phyloP scores from a whole-genome alignment of 2,888 invertebrate species.

The Drosophila subquinaria region DNA sequence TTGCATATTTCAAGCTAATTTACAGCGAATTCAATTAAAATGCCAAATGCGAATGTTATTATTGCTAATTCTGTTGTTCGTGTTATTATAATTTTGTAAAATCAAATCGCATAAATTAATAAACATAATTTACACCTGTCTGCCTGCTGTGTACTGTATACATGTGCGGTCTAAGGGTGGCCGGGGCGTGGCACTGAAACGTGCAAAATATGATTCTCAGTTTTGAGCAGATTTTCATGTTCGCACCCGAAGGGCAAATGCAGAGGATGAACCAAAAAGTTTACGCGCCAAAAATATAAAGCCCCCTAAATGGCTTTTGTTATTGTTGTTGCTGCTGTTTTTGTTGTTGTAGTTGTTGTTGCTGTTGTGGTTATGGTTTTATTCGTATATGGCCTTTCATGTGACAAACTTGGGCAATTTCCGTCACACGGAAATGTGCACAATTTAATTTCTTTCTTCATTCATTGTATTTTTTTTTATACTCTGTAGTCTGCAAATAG shows the following conservation, averaged over 20 bases:
- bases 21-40: constrained; percentile 60
- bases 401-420: constrained; percentile 75
- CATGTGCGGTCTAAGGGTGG: background rate
- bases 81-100: constrained; percentile 23
- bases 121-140: constrained; percentile 73
- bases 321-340: constrained; percentile 16
- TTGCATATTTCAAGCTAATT: constrained; percentile 66
- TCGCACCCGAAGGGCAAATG: constrained; percentile 15
- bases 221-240: constrained; percentile 52
- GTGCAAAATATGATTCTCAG: constrained; percentile 61
- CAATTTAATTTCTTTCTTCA: constrained; percentile 70
- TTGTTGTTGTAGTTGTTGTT: constrained; percentile 4
- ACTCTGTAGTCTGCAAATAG: background rate
- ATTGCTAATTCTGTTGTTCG: constrained; percentile 4
- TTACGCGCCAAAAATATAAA: constrained; percentile 25
- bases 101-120: constrained; percentile 64
- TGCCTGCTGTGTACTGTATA: constrained; percentile 5
- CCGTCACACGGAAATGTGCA: constrained; percentile 77
- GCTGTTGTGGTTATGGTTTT: constrained; percentile 34
- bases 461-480: constrained; percentile 25
- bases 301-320: constrained; percentile 38
- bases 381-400: constrained; percentile 52
- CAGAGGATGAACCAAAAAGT: constrained; percentile 9
- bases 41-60: constrained; percentile 45
- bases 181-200: constrained; percentile 21